Evolutionary conservation across 2,797 vertebrate genomes (phyloP), one percentile per base, ranked within the genome.

Genomic region (Hyperoplus lanceolatus): DNA sequence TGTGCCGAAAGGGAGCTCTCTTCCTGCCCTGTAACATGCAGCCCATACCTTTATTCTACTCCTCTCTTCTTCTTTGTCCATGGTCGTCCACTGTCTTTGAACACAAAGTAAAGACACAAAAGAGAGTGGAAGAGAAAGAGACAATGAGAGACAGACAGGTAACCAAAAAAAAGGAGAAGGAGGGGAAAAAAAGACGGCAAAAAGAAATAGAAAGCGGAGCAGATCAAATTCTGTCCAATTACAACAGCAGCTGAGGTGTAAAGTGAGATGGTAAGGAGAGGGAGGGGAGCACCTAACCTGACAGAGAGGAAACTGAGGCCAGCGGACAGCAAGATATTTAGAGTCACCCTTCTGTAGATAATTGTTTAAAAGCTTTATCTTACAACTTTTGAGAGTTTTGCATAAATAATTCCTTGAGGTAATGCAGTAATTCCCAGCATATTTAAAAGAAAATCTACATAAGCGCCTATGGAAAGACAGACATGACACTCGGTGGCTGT

Each of bases 211-310:
- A 68, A 75, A 39, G 67, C 15, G 13, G 74, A 77, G 73, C 46
- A 67, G 56, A 80, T 82, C 74, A 77, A 75, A 87, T 89, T 70
- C 41, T 88, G 80, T 84, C 81, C 80, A 87, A 89, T 91, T 91
- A 91, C 64, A 80, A 88, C 62, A 82, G 85, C 53, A 89, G 73
- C 73, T 90, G 80, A 87, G 75, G 83, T 81, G 67, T 89, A 75
- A 85, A 88, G 69, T 58, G 57, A 39, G 80, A 77, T 18, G 73
- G 65, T 69, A 51, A 61, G 59, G 3, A 21, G 50, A 58, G 51
- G 53, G 57, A 78, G 53, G 48, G 73, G 63, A 57, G 54, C 16
- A 50, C 82, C 49, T 74, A 76, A 82, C 38, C 18, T 64, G 69
- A 77, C 57, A 42, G n/a, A 73, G 46, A 54, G 41, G 39, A 62